A percentile compares a stretch with the other conserved stretches of the same genome.
Evolutionary conservation across 1,140 invertebrate genomes (phyloP).

Genomic region (Nasonia giraulti): DNA sequence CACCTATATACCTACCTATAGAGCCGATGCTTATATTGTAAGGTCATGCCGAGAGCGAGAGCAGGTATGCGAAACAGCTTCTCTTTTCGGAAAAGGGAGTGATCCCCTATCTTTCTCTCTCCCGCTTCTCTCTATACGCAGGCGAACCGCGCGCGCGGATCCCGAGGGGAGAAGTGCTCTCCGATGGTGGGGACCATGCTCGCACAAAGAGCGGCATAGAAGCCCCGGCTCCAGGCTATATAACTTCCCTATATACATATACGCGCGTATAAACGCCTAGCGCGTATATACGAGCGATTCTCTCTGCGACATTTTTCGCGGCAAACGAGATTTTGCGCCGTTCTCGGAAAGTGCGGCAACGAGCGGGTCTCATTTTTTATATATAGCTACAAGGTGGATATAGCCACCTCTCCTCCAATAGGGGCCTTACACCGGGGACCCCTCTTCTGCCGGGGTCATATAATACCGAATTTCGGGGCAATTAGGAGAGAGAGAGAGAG

Average conservation of each 20-base stretch:
- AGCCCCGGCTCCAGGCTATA: not conserved
- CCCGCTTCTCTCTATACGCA: not conserved
- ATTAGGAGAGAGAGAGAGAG: not conserved
- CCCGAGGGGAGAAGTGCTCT: not conserved
- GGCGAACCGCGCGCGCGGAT: not conserved
- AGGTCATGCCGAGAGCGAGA: slow-evolving; percentile 6
- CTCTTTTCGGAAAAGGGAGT: slow-evolving; percentile 43
- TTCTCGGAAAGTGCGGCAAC: not conserved
- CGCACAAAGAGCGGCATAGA: not conserved
- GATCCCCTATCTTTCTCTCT: slow-evolving; percentile 15
- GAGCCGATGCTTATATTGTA: not conserved
- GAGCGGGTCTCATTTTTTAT: slow-evolving; percentile 9
- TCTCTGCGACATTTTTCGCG: slow-evolving; percentile 18
- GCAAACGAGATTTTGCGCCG: slow-evolving; percentile 17
- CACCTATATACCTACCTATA: not conserved
- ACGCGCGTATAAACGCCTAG: not conserved
- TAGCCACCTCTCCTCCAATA: not conserved
- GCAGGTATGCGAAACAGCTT: slow-evolving; percentile 12
- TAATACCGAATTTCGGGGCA: slow-evolving; percentile 14
- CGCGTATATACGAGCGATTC: not conserved
- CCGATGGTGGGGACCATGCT: not conserved
- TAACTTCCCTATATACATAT: not conserved
- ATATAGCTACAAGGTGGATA: not conserved
- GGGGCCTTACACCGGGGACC: not conserved
- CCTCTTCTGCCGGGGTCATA: not conserved